A percentile compares a stretch with the other conserved stretches of the same genome.
Evolutionary conservation across 2,113 vertebrate genomes (phyloP).

Genomic region (Pachycephala philippinensis): DNA sequence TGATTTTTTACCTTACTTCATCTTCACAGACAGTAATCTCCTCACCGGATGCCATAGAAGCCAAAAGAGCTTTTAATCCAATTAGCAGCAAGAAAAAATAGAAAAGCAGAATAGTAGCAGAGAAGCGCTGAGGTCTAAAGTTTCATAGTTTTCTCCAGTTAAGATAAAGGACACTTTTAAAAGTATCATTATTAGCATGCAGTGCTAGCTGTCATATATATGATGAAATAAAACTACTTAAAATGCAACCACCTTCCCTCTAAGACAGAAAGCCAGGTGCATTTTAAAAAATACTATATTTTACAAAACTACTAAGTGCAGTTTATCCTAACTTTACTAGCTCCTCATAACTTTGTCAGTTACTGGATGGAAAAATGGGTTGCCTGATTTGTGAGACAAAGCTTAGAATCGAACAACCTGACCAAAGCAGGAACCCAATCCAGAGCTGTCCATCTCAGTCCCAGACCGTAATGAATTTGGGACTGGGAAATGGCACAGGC

Average conservation of each 20-base stretch:
- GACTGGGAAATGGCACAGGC: background rate
- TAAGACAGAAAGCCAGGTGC: background rate
- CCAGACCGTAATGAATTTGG: fast-evolving
- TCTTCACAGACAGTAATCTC: constrained; percentile 77
- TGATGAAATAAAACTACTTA: background rate
- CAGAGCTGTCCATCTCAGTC: background rate
- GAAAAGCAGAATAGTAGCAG: constrained; percentile 70
- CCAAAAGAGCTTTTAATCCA: constrained; percentile 71
- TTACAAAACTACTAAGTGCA: background rate
- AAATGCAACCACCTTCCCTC: background rate
- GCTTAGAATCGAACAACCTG: background rate
- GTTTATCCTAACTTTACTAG: background rate
- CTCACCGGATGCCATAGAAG: constrained; percentile 74
- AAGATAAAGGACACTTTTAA: background rate
- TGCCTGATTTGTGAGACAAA: background rate
- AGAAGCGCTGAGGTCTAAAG: background rate
- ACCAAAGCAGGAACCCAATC: background rate
- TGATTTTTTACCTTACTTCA: constrained; percentile 76
- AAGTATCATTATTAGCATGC: background rate
- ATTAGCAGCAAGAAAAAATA: constrained; percentile 74
- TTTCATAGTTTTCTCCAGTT: background rate
- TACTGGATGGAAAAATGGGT: background rate
- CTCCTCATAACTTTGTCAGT: background rate
- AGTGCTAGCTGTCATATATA: background rate
- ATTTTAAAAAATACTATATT: background rate